A percentile compares a stretch with the other conserved stretches of the same genome.
These are phyloP conservation scores for Muscicapa striata DNA, from an alignment of 2,797 vertebrate species.

Conservation along the genomic window DNA sequence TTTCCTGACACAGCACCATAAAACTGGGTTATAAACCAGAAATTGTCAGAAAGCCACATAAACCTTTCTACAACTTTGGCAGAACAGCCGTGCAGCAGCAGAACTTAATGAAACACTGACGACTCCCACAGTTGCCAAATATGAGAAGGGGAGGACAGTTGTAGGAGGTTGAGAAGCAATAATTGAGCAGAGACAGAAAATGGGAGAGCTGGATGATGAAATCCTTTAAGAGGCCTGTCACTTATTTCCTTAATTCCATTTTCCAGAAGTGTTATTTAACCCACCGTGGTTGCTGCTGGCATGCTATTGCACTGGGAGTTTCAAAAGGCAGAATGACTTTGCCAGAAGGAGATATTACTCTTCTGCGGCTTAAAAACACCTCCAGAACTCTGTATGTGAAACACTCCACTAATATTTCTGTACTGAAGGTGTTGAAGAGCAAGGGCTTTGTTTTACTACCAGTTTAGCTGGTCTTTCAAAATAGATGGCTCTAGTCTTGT, in stretches of 20 bases:
- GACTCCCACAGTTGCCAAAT: conserved; percentile 34
- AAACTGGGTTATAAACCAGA: conserved; percentile 30
- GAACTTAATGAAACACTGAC: conserved; percentile 8
- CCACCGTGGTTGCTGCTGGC: not conserved
- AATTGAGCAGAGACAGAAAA: conserved; percentile 18
- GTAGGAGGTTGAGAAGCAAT: conserved; percentile 39
- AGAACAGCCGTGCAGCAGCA: not conserved
- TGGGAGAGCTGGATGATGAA: conserved; percentile 13
- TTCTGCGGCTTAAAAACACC: not conserved
- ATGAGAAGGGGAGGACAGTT: conserved; percentile 31
- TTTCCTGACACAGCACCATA: conserved; percentile 32
- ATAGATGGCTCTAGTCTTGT: not conserved
- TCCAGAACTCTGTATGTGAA: not conserved
- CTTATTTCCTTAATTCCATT: conserved; percentile 37
- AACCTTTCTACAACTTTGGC: conserved; percentile 44
- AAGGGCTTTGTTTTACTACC: not conserved
- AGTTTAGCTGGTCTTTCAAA: not conserved
- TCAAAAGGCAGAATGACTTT: not conserved
- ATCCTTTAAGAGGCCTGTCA: conserved; percentile 17
- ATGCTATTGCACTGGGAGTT: not conserved
- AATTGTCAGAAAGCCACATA: conserved; percentile 30
- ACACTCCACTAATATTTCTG: not conserved
- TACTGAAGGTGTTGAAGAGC: not conserved
- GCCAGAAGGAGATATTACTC: not conserved
- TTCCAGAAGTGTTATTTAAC: conserved; percentile 16